phyloP scores from a whole-genome alignment of 2,888 invertebrate species.

The Melikaiella ostensackeni region DNA sequence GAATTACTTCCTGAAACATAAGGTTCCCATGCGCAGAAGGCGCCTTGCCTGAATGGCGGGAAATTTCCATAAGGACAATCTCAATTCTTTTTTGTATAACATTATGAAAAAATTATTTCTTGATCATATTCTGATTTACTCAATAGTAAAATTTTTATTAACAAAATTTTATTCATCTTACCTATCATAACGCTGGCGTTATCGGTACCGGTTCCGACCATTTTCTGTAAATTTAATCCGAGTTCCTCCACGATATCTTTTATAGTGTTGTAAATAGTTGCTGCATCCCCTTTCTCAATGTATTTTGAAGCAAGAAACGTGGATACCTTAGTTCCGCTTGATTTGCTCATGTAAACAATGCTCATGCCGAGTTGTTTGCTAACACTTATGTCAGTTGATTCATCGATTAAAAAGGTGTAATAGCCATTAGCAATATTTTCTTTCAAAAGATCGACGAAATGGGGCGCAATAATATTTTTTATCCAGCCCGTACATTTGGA shows the following conservation, averaged over 20 bases:
- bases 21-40: no score
- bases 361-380: background rate
- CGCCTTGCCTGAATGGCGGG: no score
- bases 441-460: background rate
- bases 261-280: background rate
- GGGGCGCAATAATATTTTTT: background rate
- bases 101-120: no score
- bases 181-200: constrained; percentile 3
- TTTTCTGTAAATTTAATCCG: background rate
- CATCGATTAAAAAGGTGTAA: background rate
- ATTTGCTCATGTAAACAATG: background rate
- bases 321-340: background rate
- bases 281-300: background rate
- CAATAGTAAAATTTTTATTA: no score
- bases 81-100: no score
- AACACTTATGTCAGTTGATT: constrained; percentile 1
- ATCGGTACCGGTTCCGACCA: background rate
- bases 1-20: no score
- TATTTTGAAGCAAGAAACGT: background rate
- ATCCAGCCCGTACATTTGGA: background rate
- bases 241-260: background rate
- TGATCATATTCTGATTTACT: no score
- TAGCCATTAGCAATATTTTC: background rate
- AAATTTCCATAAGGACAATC: no score
- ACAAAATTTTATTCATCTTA: background rate